These are phyloP conservation scores for Cenopis cana DNA, from an alignment of 2,888 invertebrate genomes.

Conservation along the genomic window DNA sequence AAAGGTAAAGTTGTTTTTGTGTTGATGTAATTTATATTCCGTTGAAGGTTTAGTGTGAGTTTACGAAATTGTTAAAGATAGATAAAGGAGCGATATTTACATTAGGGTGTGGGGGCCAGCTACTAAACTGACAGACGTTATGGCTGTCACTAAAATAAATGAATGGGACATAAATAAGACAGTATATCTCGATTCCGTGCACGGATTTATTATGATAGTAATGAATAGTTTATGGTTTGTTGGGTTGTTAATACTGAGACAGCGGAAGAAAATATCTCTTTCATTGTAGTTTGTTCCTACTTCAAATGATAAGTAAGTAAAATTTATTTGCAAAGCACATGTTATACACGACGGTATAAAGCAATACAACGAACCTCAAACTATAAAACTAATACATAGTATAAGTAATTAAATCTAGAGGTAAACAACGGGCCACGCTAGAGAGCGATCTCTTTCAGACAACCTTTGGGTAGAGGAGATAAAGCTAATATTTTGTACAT, in stretches of 20 bases:
- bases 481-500: too few relatives aligned
- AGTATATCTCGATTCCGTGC: constrained; percentile 45
- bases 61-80: constrained; percentile 84
- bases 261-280: constrained; percentile 30
- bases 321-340: too few relatives aligned
- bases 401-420: too few relatives aligned
- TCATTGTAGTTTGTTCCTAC: constrained; percentile 3
- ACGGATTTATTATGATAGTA: constrained; percentile 42
- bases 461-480: too few relatives aligned
- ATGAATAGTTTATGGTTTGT: constrained; percentile 39
- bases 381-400: too few relatives aligned
- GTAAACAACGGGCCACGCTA: too few relatives aligned
- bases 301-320: too few relatives aligned
- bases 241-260: constrained; percentile 19
- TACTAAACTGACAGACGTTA: constrained; percentile 73
- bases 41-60: constrained; percentile 81
- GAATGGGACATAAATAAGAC: constrained; percentile 64
- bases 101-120: constrained; percentile 70
- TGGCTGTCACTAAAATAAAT: constrained; percentile 72
- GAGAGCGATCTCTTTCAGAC: too few relatives aligned
- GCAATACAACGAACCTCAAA: too few relatives aligned
- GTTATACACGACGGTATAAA: too few relatives aligned
- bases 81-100: constrained; percentile 83
- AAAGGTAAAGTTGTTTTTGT: constrained; percentile 55
- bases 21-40: constrained; percentile 79